A percentile compares a stretch with the other conserved stretches of the same genome.
phyloP scores from a whole-genome alignment of 2,888 invertebrate species.

The Thumatha senex region DNA sequence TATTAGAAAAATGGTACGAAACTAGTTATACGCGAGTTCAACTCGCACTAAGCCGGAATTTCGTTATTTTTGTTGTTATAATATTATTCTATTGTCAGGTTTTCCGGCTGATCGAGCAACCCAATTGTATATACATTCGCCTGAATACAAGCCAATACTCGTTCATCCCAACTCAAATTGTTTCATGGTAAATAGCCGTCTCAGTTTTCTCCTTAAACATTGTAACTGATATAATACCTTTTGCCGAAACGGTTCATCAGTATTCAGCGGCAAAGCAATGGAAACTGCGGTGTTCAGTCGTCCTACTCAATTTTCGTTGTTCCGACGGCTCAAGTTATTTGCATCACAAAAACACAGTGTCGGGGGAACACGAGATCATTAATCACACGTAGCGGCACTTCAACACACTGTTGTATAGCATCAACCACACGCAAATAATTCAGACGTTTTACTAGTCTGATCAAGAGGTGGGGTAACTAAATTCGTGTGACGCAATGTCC shows the following conservation, averaged over 20 bases:
- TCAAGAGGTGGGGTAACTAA: constrained; percentile 49
- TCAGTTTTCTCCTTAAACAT: constrained; percentile 50
- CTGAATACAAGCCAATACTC: too few relatives aligned
- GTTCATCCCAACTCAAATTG: too few relatives aligned
- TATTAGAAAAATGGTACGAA: too few relatives aligned
- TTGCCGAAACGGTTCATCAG: constrained; percentile 77
- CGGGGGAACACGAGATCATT: constrained; percentile 78
- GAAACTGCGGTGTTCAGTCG: constrained; percentile 78
- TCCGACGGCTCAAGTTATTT: constrained; percentile 81
- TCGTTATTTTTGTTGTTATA: too few relatives aligned
- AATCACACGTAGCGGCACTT: constrained; percentile 77
- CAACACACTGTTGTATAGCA: constrained; percentile 49
- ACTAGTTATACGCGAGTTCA: too few relatives aligned
- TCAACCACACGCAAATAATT: constrained; percentile 78
- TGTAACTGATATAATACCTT: constrained; percentile 67
- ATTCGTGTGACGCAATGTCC: constrained; percentile 7
- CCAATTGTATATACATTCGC: too few relatives aligned
- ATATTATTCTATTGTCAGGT: too few relatives aligned
- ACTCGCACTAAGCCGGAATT: too few relatives aligned
- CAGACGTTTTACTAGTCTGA: constrained; percentile 66
- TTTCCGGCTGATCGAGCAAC: too few relatives aligned
- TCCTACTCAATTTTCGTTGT: constrained; percentile 81
- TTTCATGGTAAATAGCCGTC: too few relatives aligned
- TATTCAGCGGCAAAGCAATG: constrained; percentile 80
- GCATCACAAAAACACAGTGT: constrained; percentile 83